Evolutionary conservation across 2,113 vertebrate genomes (phyloP), one percentile per base, ranked within the genome.

Genomic region (Ranitomeya imitator): DNA sequence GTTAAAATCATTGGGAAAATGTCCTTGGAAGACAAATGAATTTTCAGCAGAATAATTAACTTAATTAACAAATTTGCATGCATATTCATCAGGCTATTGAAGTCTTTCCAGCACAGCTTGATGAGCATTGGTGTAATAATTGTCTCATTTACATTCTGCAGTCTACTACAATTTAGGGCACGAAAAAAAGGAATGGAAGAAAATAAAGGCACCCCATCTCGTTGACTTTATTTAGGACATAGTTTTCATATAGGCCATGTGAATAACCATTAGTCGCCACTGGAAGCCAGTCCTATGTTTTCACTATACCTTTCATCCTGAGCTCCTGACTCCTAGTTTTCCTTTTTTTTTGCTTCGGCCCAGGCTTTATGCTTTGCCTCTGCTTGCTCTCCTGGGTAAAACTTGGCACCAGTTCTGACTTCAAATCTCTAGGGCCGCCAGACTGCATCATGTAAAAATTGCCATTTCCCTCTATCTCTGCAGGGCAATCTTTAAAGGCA

Each of bases 21-120:
- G 98, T 99, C 98, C 98, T 99, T 99, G 97, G 97, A 99, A 99
- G 97, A 99, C 97, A 95, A 99, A 99, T 99, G 98, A 95, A 99
- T 99, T 99, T 99, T 99, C 97, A 97, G 97, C 97, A 97, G 98
- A 99, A 99, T 99, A 99, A 99, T 99, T 99, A 99, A 99, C 97
- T 99, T 99, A 99, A 99, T 99, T 99, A 99, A 99, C 98, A 99
- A 99, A 99, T 99, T 99, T 97, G 95, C 97, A 99, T 99, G 97
- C 98, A 99, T 99, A 99, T 99, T 99, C 98, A 99, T 99, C 97
- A 99, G 97, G 97, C 97, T 98, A 99, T 98, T 98, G 97, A 98
- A 98, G 97, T 99, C 98, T 99, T 98, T 98, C 97, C 98, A 99
- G 98, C 97, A 97, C 97, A 96, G 97, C 97, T 98, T 99, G 98